phyloP scores from a whole-genome alignment of 2,888 invertebrate species.

The Cyclophora punctaria region DNA sequence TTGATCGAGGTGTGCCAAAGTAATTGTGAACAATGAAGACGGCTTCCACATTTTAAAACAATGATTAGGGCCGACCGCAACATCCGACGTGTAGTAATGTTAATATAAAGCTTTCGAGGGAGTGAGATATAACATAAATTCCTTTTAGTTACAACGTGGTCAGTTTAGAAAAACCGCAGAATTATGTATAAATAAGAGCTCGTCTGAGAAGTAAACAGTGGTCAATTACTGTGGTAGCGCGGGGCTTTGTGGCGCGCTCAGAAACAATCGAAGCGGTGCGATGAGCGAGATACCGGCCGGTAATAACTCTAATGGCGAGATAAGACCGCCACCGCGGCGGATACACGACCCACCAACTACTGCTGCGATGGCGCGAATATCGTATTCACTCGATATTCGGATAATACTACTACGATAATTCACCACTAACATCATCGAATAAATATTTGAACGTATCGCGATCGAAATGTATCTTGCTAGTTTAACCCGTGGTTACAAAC shows the following conservation, averaged over 20 bases:
- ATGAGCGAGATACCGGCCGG: slow-evolving; percentile 67
- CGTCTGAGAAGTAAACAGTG: slow-evolving; percentile 68
- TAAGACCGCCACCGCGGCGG: slow-evolving; percentile 62
- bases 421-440: too few species aligned
- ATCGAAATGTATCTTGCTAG: too few species aligned
- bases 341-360: slow-evolving; percentile 42
- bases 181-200: slow-evolving; percentile 60
- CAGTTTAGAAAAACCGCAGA: slow-evolving; percentile 45
- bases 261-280: slow-evolving; percentile 74
- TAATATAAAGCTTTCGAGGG: slow-evolving; percentile 3
- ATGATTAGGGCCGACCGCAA: slow-evolving; percentile 18
- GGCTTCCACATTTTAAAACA: too few species aligned
- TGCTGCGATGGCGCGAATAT: slow-evolving; percentile 43
- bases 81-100: slow-evolving; percentile 12
- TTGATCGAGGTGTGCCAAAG: too few species aligned
- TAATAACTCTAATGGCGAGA: slow-evolving; percentile 74
- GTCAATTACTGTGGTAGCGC: slow-evolving; percentile 69
- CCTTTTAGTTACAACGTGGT: slow-evolving; percentile 27
- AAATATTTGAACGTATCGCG: too few species aligned
- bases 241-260: slow-evolving; percentile 60
- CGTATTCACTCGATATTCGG: slow-evolving; percentile 25
- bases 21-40: too few species aligned
- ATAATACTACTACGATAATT: too few species aligned
- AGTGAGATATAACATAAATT: slow-evolving; percentile 26
- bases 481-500: too few species aligned